These are phyloP conservation scores for Ramphastos sulfuratus DNA, from an alignment of 2,113 vertebrate species.

Conservation along the genomic window DNA sequence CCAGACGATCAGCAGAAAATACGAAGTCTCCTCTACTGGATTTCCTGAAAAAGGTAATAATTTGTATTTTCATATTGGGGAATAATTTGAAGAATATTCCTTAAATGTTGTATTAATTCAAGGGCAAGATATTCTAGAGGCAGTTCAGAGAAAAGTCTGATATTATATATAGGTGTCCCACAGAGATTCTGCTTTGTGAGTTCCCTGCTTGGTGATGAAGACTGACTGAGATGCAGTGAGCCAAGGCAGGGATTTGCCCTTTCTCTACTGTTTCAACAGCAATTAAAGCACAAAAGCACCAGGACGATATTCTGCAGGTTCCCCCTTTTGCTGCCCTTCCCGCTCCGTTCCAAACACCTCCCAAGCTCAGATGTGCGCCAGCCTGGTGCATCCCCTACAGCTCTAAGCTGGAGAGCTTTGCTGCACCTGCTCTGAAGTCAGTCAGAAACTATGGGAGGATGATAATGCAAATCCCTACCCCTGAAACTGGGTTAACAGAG, in stretches of 20 bases:
- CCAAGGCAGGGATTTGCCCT: not conserved
- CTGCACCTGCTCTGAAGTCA: not conserved
- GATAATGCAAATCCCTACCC: not conserved
- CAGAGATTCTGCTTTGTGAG: not conserved
- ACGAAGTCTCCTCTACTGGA: constrained; percentile 98
- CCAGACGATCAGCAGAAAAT: constrained; percentile 95
- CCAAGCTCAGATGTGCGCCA: not conserved
- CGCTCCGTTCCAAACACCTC: not conserved
- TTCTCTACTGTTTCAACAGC: not conserved
- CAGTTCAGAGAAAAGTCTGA: not conserved
- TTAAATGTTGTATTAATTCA: not conserved
- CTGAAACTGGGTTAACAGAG: not conserved
- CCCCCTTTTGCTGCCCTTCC: not conserved
- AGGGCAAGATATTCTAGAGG: not conserved
- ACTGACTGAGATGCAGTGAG: not conserved
- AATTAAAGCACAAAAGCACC: not conserved
- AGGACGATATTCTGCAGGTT: not conserved
- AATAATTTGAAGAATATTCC: not conserved
- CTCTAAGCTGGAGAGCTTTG: not conserved
- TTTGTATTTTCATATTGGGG: not conserved
- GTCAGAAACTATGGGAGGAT: not conserved
- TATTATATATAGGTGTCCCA: not conserved
- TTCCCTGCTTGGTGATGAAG: not conserved
- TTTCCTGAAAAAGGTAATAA: constrained; percentile 79
- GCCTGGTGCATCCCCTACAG: not conserved